Evolutionary conservation across 2,113 vertebrate species (phyloP).

Genomic region (Microtus oregoni): DNA sequence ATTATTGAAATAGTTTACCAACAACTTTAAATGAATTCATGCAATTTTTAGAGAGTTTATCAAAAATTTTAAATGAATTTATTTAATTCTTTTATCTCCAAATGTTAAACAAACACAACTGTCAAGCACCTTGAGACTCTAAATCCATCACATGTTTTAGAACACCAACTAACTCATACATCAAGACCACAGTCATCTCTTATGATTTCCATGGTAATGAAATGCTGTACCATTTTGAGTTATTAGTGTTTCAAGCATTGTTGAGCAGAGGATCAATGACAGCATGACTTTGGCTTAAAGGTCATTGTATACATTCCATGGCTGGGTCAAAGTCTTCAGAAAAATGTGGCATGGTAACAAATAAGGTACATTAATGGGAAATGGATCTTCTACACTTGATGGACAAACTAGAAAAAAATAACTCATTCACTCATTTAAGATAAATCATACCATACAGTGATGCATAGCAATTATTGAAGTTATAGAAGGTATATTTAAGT

Average conservation of each 20-base stretch:
- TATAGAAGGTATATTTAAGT: background rate
- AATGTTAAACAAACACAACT: slow-evolving; percentile 64
- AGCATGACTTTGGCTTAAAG: slow-evolving; percentile 66
- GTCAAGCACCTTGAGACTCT: slow-evolving; percentile 6
- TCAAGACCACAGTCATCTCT: slow-evolving; percentile 63
- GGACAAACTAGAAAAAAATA: background rate
- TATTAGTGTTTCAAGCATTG: slow-evolving; percentile 63
- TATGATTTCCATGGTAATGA: slow-evolving; percentile 68
- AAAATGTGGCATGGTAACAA: background rate
- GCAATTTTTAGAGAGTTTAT: slow-evolving; percentile 30
- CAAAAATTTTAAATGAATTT: slow-evolving; percentile 59
- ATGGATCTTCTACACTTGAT: background rate
- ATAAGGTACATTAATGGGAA: background rate
- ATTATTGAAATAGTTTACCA: slow-evolving; percentile 42
- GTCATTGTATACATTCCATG: slow-evolving; percentile 55
- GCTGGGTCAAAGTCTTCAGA: background rate
- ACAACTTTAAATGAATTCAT: too few species aligned
- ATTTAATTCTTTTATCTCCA: slow-evolving; percentile 64
- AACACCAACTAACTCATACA: slow-evolving; percentile 38
- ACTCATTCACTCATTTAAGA: background rate
- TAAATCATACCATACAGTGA: background rate
- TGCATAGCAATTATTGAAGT: background rate
- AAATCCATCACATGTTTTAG: slow-evolving; percentile 67
- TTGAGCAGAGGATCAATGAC: slow-evolving; percentile 63
- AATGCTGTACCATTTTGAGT: slow-evolving; percentile 66